A percentile compares a stretch with the other conserved stretches of the same genome.
phyloP scores from a whole-genome alignment of 2,113 vertebrate species.

The Holacanthus passer region DNA sequence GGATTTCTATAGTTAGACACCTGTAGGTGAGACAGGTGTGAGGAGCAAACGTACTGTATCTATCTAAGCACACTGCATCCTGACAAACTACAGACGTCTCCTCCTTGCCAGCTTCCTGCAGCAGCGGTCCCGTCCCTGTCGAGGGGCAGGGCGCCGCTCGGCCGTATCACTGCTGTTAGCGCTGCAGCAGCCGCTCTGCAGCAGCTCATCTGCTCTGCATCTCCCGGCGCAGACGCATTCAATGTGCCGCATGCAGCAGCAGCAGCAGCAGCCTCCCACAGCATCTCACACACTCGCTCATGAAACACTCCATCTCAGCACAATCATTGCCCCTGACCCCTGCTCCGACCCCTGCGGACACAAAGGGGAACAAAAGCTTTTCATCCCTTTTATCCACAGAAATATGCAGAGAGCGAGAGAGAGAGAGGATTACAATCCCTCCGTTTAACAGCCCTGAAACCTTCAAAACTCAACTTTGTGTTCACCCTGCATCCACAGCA shows the following conservation, averaged over 20 bases:
- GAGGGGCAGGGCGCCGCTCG: slow-evolving; percentile 39
- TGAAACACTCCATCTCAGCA: slow-evolving; percentile 53
- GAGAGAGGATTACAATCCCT: slow-evolving; percentile 29
- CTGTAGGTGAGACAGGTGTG: background rate
- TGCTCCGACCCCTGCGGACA: background rate
- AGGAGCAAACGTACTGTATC: background rate
- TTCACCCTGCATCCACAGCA: slow-evolving; percentile 9
- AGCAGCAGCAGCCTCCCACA: slow-evolving; percentile 47
- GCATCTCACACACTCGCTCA: slow-evolving; percentile 30
- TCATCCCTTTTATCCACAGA: slow-evolving; percentile 44
- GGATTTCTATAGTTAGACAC: background rate
- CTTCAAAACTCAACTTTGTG: slow-evolving; percentile 28
- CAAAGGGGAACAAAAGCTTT: slow-evolving; percentile 70
- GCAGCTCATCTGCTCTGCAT: slow-evolving; percentile 59
- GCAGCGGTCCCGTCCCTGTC: background rate
- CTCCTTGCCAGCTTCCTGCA: background rate
- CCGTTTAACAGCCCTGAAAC: background rate
- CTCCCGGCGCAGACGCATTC: slow-evolving; percentile 70
- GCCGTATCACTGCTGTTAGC: slow-evolving; percentile 59
- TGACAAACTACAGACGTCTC: background rate
- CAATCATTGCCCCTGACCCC: slow-evolving; percentile 31
- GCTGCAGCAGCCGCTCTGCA: slow-evolving; percentile 53
- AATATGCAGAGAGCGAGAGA: background rate
- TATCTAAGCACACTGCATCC: background rate
- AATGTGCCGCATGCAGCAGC: slow-evolving; percentile 79